Base-by-base conservation (phyloP, 92 coral and sea anemone genomes). In the Pocillopora grandis region DNA sequence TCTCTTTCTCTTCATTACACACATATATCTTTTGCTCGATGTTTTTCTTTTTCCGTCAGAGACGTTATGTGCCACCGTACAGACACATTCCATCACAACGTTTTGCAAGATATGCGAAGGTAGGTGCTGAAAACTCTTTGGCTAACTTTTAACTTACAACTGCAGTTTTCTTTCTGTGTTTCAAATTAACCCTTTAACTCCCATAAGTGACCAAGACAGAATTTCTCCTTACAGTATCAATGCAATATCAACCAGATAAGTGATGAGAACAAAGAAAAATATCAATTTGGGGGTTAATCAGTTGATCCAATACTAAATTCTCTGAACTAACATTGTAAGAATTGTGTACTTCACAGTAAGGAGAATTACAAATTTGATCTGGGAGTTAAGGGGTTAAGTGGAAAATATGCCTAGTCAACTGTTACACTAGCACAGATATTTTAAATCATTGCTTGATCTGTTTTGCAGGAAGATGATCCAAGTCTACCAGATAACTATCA, bases 71-170 rank as follows among this genome's bases (percentile, higher is more conserved):
- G 37, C 58, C 92, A 36, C 98, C 98, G 48, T 90, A 92, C 63
- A 87, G 96, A 83, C 98, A 95, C 85, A 90, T 92, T 72, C 93
- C 89, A 14, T 95, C 98, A 13, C 98, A 95, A 61, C 77, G 91
- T 87, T 86, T 95, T 66, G 92, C 94, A 2, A 95, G 92, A 80
- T 76, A 95, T 90, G 96, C 98, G 15, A 95, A 95, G 98, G 98
- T 95, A 84, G 52, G 82, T 10, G 70, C 27, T 23, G 62, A 9
- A 14, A 48, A 71, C 19, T 33, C 21, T 12, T 23, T 5, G 62
- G 56, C 17, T 59, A 59, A 59, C 62, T 2, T 59, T 59, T 12
- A 59, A 59, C 62, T 2, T 7, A 59, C 62, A 5, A 59, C 18
- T 12, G 2, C 62, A 59, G 18, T 12, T 12, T 16, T 16, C 15